These are phyloP conservation scores for Trialeurodes vaporariorum DNA, from an alignment of 1,140 invertebrate species.

Conservation along the genomic window DNA sequence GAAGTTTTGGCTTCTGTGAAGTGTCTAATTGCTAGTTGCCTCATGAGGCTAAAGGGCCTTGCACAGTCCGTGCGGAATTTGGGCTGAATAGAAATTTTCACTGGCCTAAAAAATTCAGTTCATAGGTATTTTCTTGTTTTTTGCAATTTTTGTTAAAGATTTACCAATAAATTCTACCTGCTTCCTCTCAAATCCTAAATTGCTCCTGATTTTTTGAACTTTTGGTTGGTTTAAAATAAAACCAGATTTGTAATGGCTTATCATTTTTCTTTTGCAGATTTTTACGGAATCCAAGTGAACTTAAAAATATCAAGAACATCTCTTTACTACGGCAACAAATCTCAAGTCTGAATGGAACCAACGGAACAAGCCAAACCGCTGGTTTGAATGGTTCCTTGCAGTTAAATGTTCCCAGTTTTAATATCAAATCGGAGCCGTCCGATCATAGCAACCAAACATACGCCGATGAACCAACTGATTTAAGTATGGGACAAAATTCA, in stretches of 20 bases:
- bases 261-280: constrained; percentile 54
- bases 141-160: background rate
- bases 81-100: no score
- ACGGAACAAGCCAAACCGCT: constrained; percentile 7
- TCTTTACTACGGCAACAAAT: constrained; percentile 75
- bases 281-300: constrained; percentile 73
- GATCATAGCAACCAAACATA: constrained; percentile 12
- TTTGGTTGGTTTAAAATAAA: no score
- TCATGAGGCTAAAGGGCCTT: no score
- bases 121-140: constrained; percentile 5
- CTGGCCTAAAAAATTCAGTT: no score
- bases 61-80: no score
- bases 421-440: constrained; percentile 13
- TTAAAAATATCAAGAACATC: constrained; percentile 88
- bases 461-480: constrained; percentile 24
- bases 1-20: no score
- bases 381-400: background rate
- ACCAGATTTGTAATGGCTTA: no score
- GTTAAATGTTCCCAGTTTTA: constrained; percentile 1
- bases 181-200: background rate
- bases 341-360: constrained; percentile 23
- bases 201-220: background rate
- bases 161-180: background rate
- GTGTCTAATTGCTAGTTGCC: no score
- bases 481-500: constrained; percentile 19